Conservation (phyloP, 2,797 vertebrate species). For the Rhinella marina region DNA sequence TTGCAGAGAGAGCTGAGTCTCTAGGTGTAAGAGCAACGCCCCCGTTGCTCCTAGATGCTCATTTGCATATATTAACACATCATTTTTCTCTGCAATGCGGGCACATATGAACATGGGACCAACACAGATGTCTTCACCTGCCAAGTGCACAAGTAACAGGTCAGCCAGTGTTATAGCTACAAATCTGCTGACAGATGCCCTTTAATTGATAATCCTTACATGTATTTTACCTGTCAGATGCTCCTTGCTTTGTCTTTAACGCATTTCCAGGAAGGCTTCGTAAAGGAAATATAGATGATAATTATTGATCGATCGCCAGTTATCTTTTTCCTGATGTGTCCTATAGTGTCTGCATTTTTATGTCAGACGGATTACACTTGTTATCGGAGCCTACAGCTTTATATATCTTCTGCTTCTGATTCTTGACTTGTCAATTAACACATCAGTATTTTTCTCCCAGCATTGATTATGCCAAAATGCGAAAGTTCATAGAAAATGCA, state of each 20-base stretch:
- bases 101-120: too few species aligned
- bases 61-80: too few species aligned
- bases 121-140: too few species aligned
- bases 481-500: conserved; percentile 14
- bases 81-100: too few species aligned
- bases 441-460: not conserved
- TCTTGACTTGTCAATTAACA: not conserved
- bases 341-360: not conserved
- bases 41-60: too few species aligned
- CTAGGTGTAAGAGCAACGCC: too few species aligned
- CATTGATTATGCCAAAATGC: conserved; percentile 6
- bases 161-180: too few species aligned
- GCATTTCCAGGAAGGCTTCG: not conserved
- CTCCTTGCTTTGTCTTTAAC: not conserved
- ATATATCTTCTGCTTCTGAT: not conserved
- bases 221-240: not conserved
- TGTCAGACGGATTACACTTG: not conserved
- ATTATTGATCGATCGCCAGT: not conserved
- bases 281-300: not conserved
- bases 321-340: not conserved
- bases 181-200: too few species aligned
- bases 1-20: too few species aligned
- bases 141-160: too few species aligned
- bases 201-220: not conserved
- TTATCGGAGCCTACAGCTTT: not conserved